Conservation (phyloP, 2,797 vertebrate species). For the Microcaecilia unicolor region DNA sequence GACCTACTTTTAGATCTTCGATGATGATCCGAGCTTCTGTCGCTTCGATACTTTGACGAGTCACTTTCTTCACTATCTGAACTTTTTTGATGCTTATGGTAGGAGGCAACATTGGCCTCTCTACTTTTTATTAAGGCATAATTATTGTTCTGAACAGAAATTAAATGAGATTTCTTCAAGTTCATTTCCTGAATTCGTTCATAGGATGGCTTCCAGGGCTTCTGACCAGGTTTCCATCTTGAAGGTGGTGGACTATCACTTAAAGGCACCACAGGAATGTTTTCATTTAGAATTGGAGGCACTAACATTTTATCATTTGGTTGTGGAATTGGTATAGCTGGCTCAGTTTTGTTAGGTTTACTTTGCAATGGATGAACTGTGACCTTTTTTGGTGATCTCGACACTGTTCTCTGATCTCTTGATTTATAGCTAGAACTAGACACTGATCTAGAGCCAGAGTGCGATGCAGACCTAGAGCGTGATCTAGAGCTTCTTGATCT, state of each 20-base stretch:
- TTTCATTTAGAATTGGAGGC: conserved; percentile 58
- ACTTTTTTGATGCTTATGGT: conserved; percentile 35
- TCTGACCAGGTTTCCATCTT: conserved; percentile 94
- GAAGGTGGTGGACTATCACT: conserved; percentile 96
- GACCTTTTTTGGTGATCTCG: conserved; percentile 54
- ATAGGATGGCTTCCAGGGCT: conserved; percentile 96
- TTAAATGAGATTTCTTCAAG: conserved; percentile 56
- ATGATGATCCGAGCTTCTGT: conserved; percentile 50
- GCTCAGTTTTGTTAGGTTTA: conserved; percentile 50
- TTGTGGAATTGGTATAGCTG: conserved; percentile 35
- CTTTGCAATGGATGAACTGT: conserved; percentile 42
- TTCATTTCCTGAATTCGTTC: conserved; percentile 83
- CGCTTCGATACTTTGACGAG: conserved; percentile 45
- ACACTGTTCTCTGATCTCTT: conserved; percentile 38
- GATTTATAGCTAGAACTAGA: conserved; percentile 45
- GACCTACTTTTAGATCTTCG: conserved; percentile 58
- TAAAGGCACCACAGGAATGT: conserved; percentile 75
- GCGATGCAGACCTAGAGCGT: conserved; percentile 43
- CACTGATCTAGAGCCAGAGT: conserved; percentile 39
- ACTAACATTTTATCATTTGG: conserved; percentile 49
- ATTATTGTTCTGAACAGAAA: conserved; percentile 42
- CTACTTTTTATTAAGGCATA: conserved; percentile 17
- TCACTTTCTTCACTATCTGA: conserved; percentile 47
- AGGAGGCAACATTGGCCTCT: conserved; percentile 35
- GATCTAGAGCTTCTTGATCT: conserved; percentile 33